These are phyloP conservation scores for Xiphorhynchus elegans DNA, from an alignment of 2,113 vertebrate species.

Conservation along the genomic window DNA sequence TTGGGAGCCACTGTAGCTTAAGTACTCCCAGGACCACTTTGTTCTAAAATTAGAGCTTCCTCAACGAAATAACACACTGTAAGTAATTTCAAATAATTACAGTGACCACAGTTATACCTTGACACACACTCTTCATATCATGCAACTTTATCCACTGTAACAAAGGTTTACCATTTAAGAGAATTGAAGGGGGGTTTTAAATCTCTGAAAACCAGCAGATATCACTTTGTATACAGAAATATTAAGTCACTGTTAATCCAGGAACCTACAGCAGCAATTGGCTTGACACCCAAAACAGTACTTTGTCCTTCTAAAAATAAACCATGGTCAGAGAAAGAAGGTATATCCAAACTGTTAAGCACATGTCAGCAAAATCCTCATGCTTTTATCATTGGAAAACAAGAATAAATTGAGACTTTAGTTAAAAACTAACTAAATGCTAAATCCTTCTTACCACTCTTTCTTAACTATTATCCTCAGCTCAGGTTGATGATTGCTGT, in stretches of 20 bases:
- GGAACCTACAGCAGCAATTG: not conserved
- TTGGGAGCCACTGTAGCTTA: not conserved
- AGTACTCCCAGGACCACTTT: not conserved
- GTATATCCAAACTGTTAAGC: not conserved
- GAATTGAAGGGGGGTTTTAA: not conserved
- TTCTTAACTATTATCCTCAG: not conserved
- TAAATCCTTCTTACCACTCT: not conserved
- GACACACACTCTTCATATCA: not conserved
- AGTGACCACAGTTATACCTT: not conserved
- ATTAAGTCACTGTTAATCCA: not conserved
- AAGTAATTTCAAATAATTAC: not conserved
- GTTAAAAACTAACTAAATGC: not conserved
- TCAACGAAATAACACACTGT: not conserved
- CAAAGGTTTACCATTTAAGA: not conserved
- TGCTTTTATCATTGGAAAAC: not conserved
- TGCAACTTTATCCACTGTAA: not conserved
- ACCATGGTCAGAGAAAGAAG: not conserved
- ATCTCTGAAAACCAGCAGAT: not conserved
- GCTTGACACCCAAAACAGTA: not conserved
- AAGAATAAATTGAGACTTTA: not conserved
- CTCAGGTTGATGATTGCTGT: not conserved
- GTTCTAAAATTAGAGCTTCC: not conserved
- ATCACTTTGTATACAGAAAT: not conserved
- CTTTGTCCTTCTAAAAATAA: not conserved
- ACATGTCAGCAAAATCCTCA: not conserved